phyloP scores from a whole-genome alignment of 2,888 invertebrate genomes.

The Ophonus ardosiacus region DNA sequence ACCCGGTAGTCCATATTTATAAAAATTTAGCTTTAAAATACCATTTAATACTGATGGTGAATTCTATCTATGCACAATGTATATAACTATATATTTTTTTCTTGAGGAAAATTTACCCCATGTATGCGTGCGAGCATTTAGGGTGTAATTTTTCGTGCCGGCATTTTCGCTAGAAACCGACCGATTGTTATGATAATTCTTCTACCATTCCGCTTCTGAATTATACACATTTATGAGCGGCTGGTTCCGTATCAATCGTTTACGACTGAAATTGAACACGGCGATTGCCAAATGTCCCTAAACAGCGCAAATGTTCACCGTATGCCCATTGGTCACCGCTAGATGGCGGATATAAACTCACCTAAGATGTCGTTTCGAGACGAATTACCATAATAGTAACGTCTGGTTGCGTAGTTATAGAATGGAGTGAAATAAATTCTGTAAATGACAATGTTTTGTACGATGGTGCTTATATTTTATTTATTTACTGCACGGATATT shows the following conservation, averaged over 20 bases:
- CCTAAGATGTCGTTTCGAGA: conserved; percentile 4
- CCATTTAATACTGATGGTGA: no score
- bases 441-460: background rate
- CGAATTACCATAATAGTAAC: conserved; percentile 53
- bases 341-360: conserved; percentile 8
- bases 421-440: background rate
- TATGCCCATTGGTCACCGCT: background rate
- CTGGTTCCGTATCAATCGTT: conserved; percentile 45
- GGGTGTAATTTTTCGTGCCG: conserved; percentile 18
- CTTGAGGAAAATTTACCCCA: background rate
- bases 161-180: conserved; percentile 21
- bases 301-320: background rate
- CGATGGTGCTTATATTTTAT: background rate
- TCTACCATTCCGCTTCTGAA: conserved; percentile 26
- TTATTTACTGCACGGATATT: background rate
- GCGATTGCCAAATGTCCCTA: conserved; percentile 55
- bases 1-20: no score
- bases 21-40: no score
- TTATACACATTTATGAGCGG: conserved; percentile 55
- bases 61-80: no score
- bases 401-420: background rate
- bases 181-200: conserved; percentile 55
- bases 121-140: conserved; percentile 26
- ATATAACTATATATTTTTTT: background rate
- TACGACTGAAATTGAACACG: conserved; percentile 39